Percentiles rank a stretch among this genome's conserved stretches.
phyloP scores from a whole-genome alignment of 2,113 vertebrate genomes.

The Tyrannus savana region DNA sequence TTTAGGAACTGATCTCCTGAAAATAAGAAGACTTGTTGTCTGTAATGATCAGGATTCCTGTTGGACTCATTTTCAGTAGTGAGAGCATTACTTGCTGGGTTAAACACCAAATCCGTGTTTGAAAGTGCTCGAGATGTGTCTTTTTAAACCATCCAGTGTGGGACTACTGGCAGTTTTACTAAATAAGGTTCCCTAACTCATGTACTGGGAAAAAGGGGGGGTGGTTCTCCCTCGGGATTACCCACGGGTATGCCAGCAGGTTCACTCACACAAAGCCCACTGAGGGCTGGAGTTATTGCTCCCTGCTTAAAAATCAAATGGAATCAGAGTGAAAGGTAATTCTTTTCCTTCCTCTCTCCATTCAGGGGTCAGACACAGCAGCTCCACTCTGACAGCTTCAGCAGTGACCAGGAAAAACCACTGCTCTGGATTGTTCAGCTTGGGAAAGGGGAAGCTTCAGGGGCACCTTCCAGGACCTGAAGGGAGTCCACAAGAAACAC shows the following conservation, averaged over 20 bases:
- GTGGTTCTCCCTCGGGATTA: background rate
- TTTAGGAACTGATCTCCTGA: background rate
- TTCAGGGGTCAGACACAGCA: background rate
- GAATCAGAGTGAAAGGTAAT: background rate
- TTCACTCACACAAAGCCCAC: background rate
- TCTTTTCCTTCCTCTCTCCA: background rate
- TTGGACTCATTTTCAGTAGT: background rate
- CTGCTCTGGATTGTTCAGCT: background rate
- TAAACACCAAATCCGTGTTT: background rate
- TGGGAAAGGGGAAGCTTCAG: background rate
- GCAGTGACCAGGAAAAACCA: background rate
- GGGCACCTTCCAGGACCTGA: background rate
- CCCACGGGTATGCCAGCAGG: background rate
- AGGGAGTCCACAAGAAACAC: background rate
- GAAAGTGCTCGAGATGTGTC: background rate
- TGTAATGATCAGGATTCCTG: background rate
- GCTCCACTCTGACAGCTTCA: background rate
- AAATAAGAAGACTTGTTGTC: background rate
- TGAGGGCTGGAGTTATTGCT: background rate
- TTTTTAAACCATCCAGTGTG: background rate
- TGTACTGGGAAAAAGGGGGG: background rate
- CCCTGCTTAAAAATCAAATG: background rate
- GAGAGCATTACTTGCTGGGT: background rate
- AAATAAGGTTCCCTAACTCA: background rate
- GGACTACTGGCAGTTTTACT: background rate